These are phyloP conservation scores for Myiozetetes cayanensis DNA, from an alignment of 2,113 vertebrate species.

Conservation along the genomic window DNA sequence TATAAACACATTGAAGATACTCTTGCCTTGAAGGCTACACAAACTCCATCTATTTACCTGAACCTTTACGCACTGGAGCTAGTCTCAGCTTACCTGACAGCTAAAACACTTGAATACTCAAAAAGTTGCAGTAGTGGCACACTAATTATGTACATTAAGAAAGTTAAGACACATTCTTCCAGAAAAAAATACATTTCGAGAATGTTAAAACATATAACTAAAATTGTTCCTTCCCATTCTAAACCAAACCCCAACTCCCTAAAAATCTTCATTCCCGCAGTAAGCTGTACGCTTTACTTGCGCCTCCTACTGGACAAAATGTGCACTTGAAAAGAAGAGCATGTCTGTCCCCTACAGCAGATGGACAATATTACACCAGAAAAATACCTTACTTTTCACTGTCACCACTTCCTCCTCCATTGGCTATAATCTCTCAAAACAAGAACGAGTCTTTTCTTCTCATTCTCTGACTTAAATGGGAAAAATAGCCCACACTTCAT, in stretches of 20 bases:
- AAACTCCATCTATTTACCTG: background rate
- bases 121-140: background rate
- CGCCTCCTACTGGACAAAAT: background rate
- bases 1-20: background rate
- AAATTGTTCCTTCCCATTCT: background rate
- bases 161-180: background rate
- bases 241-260: background rate
- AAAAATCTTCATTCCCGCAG: accelerated
- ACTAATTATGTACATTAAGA: background rate
- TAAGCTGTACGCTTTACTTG: background rate
- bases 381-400: background rate
- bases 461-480: background rate
- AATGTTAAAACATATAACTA: background rate
- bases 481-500: background rate
- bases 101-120: background rate
- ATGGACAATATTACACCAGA: background rate
- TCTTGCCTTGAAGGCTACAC: background rate
- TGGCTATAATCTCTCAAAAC: background rate
- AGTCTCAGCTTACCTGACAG: background rate
- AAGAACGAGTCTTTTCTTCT: background rate
- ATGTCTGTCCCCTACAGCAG: background rate
- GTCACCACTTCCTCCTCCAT: background rate
- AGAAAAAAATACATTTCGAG: background rate
- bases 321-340: background rate
- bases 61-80: background rate